A percentile compares a stretch with the other conserved stretches of the same genome.
Evolutionary conservation across 2,113 vertebrate genomes (phyloP).

Genomic region (Uria lomvia): DNA sequence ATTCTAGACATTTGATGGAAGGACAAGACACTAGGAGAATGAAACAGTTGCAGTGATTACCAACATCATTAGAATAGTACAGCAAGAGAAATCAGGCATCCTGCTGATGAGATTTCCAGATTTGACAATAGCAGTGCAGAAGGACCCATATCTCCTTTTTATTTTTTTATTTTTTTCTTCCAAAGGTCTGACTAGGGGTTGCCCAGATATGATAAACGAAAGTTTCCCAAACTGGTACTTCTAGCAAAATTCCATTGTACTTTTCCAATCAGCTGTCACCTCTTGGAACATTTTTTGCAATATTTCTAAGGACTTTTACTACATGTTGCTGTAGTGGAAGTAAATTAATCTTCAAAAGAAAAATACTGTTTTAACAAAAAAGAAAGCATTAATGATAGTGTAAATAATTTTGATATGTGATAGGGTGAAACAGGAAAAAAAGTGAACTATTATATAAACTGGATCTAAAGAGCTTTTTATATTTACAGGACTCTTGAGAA

Average conservation of each 20-base stretch:
- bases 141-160: not conserved
- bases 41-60: not conserved
- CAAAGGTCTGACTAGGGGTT: not conserved
- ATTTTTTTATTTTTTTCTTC: not conserved
- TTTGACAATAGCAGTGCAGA: not conserved
- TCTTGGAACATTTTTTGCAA: not conserved
- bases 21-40: not conserved
- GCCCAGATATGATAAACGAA: not conserved
- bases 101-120: not conserved
- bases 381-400: not conserved
- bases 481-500: constrained; percentile 53
- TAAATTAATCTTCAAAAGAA: constrained; percentile 12
- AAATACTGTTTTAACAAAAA: constrained; percentile 1
- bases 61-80: not conserved
- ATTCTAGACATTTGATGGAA: not conserved
- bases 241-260: not conserved
- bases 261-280: not conserved
- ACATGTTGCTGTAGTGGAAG: not conserved
- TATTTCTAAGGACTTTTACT: not conserved
- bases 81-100: not conserved
- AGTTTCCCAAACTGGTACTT: not conserved
- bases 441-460: constrained; percentile 17
- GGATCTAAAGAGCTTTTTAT: constrained; percentile 22
- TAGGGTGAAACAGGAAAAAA: not conserved
- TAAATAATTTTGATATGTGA: constrained; percentile 41